Evolutionary conservation across 2,113 vertebrate genomes (phyloP).

Genomic region (Scomber colias): DNA sequence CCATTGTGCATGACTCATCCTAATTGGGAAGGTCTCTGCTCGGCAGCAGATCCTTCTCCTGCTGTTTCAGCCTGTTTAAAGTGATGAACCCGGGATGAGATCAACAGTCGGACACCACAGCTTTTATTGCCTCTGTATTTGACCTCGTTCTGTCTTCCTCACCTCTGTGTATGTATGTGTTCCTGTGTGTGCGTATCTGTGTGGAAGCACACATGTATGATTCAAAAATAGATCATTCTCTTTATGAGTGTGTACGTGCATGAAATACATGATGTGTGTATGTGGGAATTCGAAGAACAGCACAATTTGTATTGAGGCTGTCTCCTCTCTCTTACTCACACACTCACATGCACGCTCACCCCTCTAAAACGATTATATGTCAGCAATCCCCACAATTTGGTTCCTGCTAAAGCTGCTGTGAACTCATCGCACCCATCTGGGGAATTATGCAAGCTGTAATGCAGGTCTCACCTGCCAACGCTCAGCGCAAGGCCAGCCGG

Average conservation of each 20-base stretch:
- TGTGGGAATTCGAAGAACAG: conserved; percentile 47
- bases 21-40: conserved; percentile 78
- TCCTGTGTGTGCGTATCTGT: conserved; percentile 4
- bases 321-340: conserved; percentile 37
- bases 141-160: conserved; percentile 84
- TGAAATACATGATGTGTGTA: conserved; percentile 22
- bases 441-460: conserved; percentile 84
- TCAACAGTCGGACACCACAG: conserved; percentile 73
- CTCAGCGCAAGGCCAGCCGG: conserved; percentile 58
- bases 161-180: conserved; percentile 59
- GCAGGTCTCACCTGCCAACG: conserved; percentile 82
- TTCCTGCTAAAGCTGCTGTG: conserved; percentile 82
- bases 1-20: conserved; percentile 79
- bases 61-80: conserved; percentile 82
- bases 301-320: conserved; percentile 55
- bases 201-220: conserved; percentile 16
- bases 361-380: conserved; percentile 86
- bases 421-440: conserved; percentile 86
- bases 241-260: conserved; percentile 27
- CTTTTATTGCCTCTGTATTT: conserved; percentile 75
- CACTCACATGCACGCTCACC: conserved; percentile 46
- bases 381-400: conserved; percentile 83
- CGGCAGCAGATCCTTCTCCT: conserved; percentile 67
- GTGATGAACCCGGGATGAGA: conserved; percentile 79
- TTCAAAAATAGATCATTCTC: conserved; percentile 38